Evolutionary conservation across 2,888 invertebrate species (phyloP), one percentile per base, ranked within the genome.

Genomic region (Hirtodrosophila histrioides): DNA sequence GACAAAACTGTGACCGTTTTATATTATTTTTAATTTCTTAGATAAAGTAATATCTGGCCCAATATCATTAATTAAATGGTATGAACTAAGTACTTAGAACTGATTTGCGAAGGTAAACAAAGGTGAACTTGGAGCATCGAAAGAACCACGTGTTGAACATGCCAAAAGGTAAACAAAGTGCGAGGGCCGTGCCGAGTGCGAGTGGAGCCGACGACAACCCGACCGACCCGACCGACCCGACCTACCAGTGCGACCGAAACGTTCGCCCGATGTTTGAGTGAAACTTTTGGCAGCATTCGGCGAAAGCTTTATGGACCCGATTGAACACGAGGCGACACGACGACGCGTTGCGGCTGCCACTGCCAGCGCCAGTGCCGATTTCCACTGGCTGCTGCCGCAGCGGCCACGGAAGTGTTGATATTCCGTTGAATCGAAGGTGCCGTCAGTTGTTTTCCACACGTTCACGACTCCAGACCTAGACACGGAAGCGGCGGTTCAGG

Each of bases 361-460:
- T 35, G 23, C 35, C 48, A 58, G 43, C 7, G 31, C 49, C 74
- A 62, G 69, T 68, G 61, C 58, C 61, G 44, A 60, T 57, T 67
- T 54, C 66, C 56, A 78, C 69, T 73, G 73, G 73, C 61, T 77
- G 69, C 56, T 36, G 63, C 62, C 56, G 36, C 57, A 45, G 62
- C 56, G 58, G 64, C 56, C 75, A 63, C 70, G 69, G 71, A 74
- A 73, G 72, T 80, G 71, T 76, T 81, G 73, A 79, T 74, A 77
- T 73, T 81, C 64, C 68, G 74, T 65, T 74, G 73, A 60, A 79
- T 50, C 60, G 39, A 75, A 62, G 56, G 66, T 70, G 78, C 71
- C 71, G 61, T 89, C 85, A 90, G 90, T 90, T 86, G 80, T 82
- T 81, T 72, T 82, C 69, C 76, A 80, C 80, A 70, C 88, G 89